Base-by-base conservation (phyloP, 2,113 vertebrate species). In the Seriola dumerili region DNA sequence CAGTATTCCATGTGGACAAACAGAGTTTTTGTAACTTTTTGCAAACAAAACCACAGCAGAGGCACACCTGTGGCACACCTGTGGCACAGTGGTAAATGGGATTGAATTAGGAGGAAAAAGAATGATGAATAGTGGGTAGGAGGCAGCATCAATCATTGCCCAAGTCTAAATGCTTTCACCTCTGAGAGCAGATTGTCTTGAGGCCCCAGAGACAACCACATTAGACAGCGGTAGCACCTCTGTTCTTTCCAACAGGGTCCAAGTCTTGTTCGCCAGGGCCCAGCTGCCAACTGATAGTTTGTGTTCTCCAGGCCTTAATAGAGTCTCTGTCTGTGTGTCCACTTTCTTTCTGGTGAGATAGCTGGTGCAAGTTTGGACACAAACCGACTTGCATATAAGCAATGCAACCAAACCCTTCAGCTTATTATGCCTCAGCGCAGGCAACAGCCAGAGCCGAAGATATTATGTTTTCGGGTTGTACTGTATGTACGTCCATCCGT, bases 61-160 rank as follows among this genome's bases (percentile, higher is more conserved):
- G 23, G 3, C 64, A 34, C 52, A 74, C 52, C 63, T 80, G 61
- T 57, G 16, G 21, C n/a, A 50, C 71, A 67, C 23, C 46, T 36
- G 74, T 78, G 74, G 59, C 32, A 17, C 17, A 1, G 19, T 4
- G 71, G 32, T 58, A 76, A 69, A 77, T 65, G 21, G 21, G 23
- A 67, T 8, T 46, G 61, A 68, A 75, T 81, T 52, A 52, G 57
- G n/a, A 74, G 34, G 1, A 48, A 68, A 9, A 46, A 54, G 55
- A 57, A 61, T n/a, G 29, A 85, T 59, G 52, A 85, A 83, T 77
- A 14, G 68, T 25, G 8, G 71, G 19, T 25, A 9, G 1, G 1
- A n/a, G 8, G 21, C 21, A 25, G 40, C 46, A 86, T 80, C 19
- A 58, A 44, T 85, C 79, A 82, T 25, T 44, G 61, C 25, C 34